A percentile compares a stretch with the other conserved stretches of the same genome.
These are phyloP conservation scores for Chaetops frenatus DNA, from an alignment of 2,113 vertebrate species.

Conservation along the genomic window DNA sequence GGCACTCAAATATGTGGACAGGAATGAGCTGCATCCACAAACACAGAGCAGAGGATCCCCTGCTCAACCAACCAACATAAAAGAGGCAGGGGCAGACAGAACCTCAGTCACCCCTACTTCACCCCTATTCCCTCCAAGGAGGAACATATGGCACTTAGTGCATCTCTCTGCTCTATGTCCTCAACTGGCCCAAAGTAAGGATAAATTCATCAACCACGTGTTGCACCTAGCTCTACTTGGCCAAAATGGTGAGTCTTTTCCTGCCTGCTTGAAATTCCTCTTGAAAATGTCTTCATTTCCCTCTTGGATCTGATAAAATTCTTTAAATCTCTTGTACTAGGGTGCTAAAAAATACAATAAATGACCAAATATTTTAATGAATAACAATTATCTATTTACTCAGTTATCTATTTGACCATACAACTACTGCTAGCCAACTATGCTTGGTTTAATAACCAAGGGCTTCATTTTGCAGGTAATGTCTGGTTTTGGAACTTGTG, in stretches of 20 bases:
- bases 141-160: not conserved
- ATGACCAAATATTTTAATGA: not conserved
- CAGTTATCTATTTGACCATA: not conserved
- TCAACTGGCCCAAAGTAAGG: not conserved
- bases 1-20: not conserved
- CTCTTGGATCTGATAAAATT: not conserved
- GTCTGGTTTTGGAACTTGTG: not conserved
- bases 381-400: not conserved
- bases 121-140: too few species aligned
- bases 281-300: not conserved
- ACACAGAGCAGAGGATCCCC: not conserved
- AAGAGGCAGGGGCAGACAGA: not conserved
- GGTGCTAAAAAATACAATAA: not conserved
- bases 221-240: not conserved
- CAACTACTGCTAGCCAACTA: not conserved
- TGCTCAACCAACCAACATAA: not conserved
- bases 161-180: not conserved
- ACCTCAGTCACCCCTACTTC: too few species aligned
- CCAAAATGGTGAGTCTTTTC: not conserved
- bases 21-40: not conserved
- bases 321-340: not conserved
- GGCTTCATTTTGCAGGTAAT: not conserved
- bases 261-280: not conserved
- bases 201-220: not conserved
- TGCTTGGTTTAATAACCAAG: not conserved